Base-by-base conservation (phyloP, 2,797 vertebrate species). In the Sandelia bainsii region DNA sequence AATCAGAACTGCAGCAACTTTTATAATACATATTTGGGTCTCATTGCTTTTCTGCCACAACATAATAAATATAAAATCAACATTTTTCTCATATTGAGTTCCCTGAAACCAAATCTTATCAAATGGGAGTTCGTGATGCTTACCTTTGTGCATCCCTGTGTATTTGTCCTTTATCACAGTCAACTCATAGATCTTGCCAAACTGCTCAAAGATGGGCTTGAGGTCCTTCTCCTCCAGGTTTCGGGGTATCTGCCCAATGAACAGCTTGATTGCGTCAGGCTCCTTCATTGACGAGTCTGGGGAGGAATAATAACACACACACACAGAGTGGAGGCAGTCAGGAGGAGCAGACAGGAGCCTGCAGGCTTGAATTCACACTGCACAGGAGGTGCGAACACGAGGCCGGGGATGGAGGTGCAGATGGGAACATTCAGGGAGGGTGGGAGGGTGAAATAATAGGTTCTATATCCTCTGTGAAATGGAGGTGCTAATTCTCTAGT, bases 141-240 rank as follows among this genome's bases (percentile, higher is more conserved):
- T 82, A 95, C 95, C 95, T 95, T 95, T 95, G 92, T 95, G 94
- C 94, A 94, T 94, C 79, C 95, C 95, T 1, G 95, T 95, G 87
- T 95, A 95, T 86, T 95, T 95, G 91, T 95, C 95, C 89, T 95
- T 95, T 82, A 95, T 95, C 85, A 95, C 95, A 11, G 95, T 95
- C 75, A 95, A 88, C 82, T 95, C 95, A 19, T 95, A 95, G 89
- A 95, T 95, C 89, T 95, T 95, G 53, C 93, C 94, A 52, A 95
- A 95, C 89, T 95, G 94, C 86, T 95, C 94, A 6, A 95, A 95
- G 69, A 95, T 95, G 77, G 95, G 95, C 83, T 95, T 95, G 76
- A 95, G 87, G 90, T 95, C 94, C 78, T 95, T 95, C 84, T 95
- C 94, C 79, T 95, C 94, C 89, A 95, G 92, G 89, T 95, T 95